Percentiles rank a stretch among this genome's conserved stretches.
phyloP scores from a whole-genome alignment of 2,888 invertebrate species.

The Nemotelus pantherinus region DNA sequence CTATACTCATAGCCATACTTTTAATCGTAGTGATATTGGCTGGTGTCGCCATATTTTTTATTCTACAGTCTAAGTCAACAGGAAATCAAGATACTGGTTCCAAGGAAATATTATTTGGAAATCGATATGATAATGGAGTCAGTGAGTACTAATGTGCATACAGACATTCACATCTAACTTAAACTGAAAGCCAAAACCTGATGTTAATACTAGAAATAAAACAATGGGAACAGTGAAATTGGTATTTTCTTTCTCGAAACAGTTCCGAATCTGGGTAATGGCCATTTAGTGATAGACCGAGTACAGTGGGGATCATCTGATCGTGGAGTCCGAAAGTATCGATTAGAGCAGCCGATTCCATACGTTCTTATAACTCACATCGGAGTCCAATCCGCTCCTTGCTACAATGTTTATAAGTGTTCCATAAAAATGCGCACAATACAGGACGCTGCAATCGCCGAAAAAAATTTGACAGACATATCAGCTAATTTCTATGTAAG shows the following conservation, averaged over 20 bases:
- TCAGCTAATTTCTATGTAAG: conserved; percentile 64
- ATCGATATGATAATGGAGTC: conserved; percentile 61
- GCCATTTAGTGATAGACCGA: conserved; percentile 62
- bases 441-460: conserved; percentile 65
- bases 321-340: conserved; percentile 53
- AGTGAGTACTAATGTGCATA: conserved; percentile 58
- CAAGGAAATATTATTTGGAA: conserved; percentile 60
- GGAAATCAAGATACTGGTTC: conserved; percentile 46
- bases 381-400: conserved; percentile 63
- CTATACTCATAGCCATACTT: conserved; percentile 57
- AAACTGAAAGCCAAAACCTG: neutral
- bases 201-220: neutral
- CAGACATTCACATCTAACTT: neutral
- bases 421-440: conserved; percentile 64
- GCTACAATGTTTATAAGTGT: conserved; percentile 63
- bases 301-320: conserved; percentile 62
- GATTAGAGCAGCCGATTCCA: conserved; percentile 62
- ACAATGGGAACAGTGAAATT: neutral
- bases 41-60: conserved; percentile 58
- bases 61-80: conserved; percentile 51
- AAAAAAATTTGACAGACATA: conserved; percentile 65
- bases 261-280: conserved; percentile 65
- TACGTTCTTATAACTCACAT: conserved; percentile 68
- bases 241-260: neutral
- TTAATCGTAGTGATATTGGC: conserved; percentile 53